A percentile compares a stretch with the other conserved stretches of the same genome.
phyloP scores from a whole-genome alignment of 2,113 vertebrate genomes.

The Gracilinanus agilis region DNA sequence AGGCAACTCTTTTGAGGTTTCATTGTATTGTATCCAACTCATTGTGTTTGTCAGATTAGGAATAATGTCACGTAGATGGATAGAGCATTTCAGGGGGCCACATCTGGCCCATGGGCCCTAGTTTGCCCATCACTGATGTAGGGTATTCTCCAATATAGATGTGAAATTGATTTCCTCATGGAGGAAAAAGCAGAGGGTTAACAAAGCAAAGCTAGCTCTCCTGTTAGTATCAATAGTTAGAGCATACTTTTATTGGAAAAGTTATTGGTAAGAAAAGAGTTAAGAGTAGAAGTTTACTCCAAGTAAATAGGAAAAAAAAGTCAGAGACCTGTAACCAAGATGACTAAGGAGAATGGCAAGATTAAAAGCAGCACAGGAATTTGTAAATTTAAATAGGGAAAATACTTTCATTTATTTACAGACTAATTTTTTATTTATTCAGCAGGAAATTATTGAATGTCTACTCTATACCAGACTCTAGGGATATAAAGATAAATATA shows the following conservation, averaged over 20 bases:
- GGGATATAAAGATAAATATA: neutral
- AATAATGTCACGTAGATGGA: too few relatives aligned
- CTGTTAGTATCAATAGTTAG: neutral
- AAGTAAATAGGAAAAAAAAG: neutral
- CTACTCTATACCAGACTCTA: neutral
- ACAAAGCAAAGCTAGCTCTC: neutral
- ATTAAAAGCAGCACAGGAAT: neutral
- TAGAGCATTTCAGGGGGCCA: too few relatives aligned
- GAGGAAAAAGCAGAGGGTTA: neutral
- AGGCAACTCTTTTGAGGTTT: too few relatives aligned
- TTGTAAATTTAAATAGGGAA: neutral
- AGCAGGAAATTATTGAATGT: neutral
- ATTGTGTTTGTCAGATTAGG: too few relatives aligned
- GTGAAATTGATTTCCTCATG: neutral
- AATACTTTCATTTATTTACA: neutral
- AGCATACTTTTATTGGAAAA: neutral
- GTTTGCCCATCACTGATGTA: too few relatives aligned
- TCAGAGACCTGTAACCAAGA: neutral
- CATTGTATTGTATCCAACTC: too few relatives aligned
- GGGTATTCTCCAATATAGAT: too few relatives aligned
- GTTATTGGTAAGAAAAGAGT: neutral
- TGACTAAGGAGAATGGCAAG: neutral
- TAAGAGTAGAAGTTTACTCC: neutral
- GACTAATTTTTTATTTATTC: constrained; percentile 1
- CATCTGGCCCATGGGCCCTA: too few relatives aligned